Base-by-base conservation (phyloP, 2,888 invertebrate genomes). In the Eudiplozoon nipponicum region DNA sequence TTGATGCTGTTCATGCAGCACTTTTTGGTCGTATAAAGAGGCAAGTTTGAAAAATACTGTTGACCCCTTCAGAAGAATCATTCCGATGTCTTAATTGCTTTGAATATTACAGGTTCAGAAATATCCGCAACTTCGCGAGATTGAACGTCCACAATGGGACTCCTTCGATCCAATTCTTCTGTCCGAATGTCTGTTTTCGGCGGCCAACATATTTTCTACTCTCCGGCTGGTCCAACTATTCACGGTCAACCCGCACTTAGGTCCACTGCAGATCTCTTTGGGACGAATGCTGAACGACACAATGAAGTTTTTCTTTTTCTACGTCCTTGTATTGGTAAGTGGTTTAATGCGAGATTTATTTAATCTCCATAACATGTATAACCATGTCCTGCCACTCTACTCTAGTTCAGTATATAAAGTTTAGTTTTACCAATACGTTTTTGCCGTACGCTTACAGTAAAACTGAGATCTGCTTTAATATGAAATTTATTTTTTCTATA, bases 41-140 rank as follows among this genome's bases (percentile, higher is more conserved):
- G n/a, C n/a, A n/a, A n/a, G n/a, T n/a, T n/a, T n/a, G n/a, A n/a
- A n/a, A n/a, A n/a, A n/a, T n/a, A n/a, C n/a, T n/a, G n/a, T n/a
- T n/a, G n/a, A n/a, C n/a, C n/a, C n/a, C n/a, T n/a, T n/a, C n/a
- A n/a, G n/a, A n/a, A n/a, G n/a, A n/a, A n/a, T n/a, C n/a, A n/a
- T n/a, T 26, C 11, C 26, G 11, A 11, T 26, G 11, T 26, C 26
- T 11, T 11, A 26, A 26, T 26, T 26, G 11, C 9, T 33, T 33
- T 17, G 17, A 7, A 33, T 33, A 11, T 44, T 34, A 26, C 17
- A 42, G 42, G 22, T 44, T 9, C 9, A 36, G n/a, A 15, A 43
- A n/a, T 28, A 35, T 22, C 13, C 42, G 4, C 22, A 28, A 15
- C 20, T 36, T 17, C 7, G 15, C 5, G 34, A n/a, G 4, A 28